Evolutionary conservation across 2,888 invertebrate genomes (phyloP).

Genomic region (Cephus nigrinus): DNA sequence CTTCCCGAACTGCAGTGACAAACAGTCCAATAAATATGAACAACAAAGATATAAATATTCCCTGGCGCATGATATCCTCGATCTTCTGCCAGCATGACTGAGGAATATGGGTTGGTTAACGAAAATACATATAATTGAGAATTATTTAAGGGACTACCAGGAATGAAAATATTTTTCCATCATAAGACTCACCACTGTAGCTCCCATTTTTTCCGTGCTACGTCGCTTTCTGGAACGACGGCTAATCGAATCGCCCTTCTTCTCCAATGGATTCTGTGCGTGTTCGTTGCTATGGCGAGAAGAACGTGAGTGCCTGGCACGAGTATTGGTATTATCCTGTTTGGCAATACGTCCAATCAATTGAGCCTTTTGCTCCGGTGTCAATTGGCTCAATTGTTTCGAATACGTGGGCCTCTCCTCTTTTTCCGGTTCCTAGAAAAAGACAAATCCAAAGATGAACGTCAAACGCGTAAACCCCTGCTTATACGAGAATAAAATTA

Average conservation of each 20-base stretch:
- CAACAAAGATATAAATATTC: constrained; percentile 54
- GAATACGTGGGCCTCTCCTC: constrained; percentile 55
- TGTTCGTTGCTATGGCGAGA: constrained; percentile 58
- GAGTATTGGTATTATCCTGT: constrained; percentile 44
- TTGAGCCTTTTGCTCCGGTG: constrained; percentile 56
- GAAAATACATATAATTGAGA: constrained; percentile 7
- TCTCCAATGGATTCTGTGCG: constrained; percentile 56
- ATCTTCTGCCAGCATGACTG: constrained; percentile 58
- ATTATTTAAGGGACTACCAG: not conserved
- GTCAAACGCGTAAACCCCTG: not conserved
- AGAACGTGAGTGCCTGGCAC: constrained; percentile 53
- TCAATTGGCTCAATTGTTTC: constrained; percentile 55
- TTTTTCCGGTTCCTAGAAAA: constrained; percentile 54
- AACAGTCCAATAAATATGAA: constrained; percentile 54
- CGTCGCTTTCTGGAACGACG: constrained; percentile 71
- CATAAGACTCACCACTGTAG: constrained; percentile 71
- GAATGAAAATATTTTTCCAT: not conserved
- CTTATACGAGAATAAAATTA: constrained; percentile 9
- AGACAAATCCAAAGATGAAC: not conserved
- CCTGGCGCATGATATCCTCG: constrained; percentile 51
- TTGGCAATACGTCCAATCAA: constrained; percentile 56
- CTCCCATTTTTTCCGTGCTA: constrained; percentile 72
- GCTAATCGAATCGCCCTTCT: constrained; percentile 64
- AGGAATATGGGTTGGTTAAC: constrained; percentile 33
- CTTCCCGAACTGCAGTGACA: constrained; percentile 45